A percentile compares a stretch with the other conserved stretches of the same genome.
Evolutionary conservation across 2,797 vertebrate species (phyloP).

Genomic region (Iguana delicatissima): DNA sequence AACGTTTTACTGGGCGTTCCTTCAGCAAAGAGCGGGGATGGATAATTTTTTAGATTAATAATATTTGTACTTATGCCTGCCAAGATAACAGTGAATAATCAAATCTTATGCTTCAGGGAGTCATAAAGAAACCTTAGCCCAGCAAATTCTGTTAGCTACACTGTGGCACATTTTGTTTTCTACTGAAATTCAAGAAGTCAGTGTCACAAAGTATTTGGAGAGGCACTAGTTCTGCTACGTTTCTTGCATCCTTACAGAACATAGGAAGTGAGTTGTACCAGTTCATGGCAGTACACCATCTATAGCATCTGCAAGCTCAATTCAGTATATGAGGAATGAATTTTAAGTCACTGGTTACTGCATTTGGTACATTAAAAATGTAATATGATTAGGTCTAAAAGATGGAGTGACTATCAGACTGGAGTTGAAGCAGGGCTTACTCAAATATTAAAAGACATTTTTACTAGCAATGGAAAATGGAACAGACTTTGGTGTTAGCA

Average conservation of each 20-base stretch:
- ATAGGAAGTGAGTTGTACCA: not conserved
- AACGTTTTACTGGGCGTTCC: conserved; percentile 1
- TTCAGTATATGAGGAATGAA: not conserved
- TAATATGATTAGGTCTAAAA: not conserved
- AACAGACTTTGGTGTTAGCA: not conserved
- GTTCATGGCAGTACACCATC: too few species aligned
- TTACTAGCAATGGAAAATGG: too few species aligned
- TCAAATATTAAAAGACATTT: not conserved
- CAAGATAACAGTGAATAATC: conserved; percentile 20
- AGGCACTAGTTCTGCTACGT: not conserved
- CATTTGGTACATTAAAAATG: not conserved
- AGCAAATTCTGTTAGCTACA: conserved; percentile 23
- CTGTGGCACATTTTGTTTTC: not conserved
- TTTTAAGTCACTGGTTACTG: not conserved
- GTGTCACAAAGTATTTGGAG: not conserved
- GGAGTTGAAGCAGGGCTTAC: not conserved
- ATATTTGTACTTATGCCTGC: conserved; percentile 5
- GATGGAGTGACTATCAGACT: not conserved
- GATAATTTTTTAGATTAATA: conserved; percentile 42
- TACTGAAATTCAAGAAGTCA: conserved; percentile 8
- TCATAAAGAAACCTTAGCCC: conserved; percentile 5
- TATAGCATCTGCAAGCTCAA: not conserved
- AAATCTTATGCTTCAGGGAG: conserved; percentile 38
- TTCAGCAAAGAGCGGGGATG: not conserved
- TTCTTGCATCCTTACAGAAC: not conserved